Percentiles rank a stretch among this genome's conserved stretches.
Conservation (phyloP, 1,140 invertebrate species). For the Drosophila rhopaloa region DNA sequence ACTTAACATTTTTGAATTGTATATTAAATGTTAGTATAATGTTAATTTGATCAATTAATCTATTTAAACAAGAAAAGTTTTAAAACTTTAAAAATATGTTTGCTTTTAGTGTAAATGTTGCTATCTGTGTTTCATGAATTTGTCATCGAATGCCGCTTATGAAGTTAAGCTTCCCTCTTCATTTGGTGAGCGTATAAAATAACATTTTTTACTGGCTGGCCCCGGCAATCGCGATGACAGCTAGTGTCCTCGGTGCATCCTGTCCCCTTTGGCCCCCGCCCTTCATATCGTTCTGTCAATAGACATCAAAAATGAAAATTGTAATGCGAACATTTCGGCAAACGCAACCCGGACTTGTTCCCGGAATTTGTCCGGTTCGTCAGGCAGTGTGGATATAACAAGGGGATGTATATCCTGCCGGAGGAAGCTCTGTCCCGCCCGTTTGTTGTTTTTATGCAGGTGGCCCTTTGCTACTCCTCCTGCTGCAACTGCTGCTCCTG, state of each 20-base stretch:
- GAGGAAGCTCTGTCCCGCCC: conserved; percentile 47
- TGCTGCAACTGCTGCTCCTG: background rate
- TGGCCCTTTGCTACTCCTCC: background rate
- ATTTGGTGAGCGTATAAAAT: conserved; percentile 30
- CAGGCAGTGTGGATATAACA: conserved; percentile 65
- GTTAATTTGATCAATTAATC: too few relatives aligned
- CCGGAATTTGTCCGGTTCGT: conserved; percentile 53
- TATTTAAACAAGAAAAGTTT: too few relatives aligned
- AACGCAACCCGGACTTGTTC: conserved; percentile 22
- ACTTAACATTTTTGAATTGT: too few relatives aligned
- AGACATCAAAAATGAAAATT: conserved; percentile 83
- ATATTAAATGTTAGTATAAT: too few relatives aligned
- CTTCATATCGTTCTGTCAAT: conserved; percentile 63
- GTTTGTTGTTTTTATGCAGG: conserved; percentile 72
- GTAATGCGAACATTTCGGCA: conserved; percentile 78
- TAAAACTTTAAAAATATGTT: too few relatives aligned
- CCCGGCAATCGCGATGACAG: conserved; percentile 56
- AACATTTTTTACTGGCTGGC: conserved; percentile 30
- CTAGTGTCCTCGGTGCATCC: conserved; percentile 33
- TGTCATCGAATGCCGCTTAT: background rate
- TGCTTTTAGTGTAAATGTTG: background rate
- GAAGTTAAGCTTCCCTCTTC: conserved; percentile 1
- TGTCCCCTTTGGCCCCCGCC: background rate
- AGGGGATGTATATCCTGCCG: conserved; percentile 17
- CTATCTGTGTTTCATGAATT: background rate